Evolutionary conservation across 2,888 invertebrate genomes (phyloP).

Genomic region (Trachelus troglodyta): DNA sequence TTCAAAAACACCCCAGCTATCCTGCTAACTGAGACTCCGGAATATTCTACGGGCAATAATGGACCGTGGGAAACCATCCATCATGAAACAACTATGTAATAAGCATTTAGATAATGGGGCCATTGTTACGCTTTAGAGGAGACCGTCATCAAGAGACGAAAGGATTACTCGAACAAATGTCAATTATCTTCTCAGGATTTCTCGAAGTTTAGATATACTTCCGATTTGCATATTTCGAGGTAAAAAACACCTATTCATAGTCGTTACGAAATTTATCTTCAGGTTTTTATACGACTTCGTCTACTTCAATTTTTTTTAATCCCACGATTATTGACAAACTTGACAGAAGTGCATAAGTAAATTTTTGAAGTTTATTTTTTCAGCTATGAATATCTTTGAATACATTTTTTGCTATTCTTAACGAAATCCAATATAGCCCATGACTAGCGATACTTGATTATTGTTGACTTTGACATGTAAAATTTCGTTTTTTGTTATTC

Average conservation of each 20-base stretch:
- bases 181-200: constrained; percentile 17
- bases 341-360: not conserved
- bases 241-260: not conserved
- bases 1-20: constrained; percentile 11
- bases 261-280: not conserved
- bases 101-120: constrained; percentile 35
- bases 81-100: constrained; percentile 28
- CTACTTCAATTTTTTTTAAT: not conserved
- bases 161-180: constrained; percentile 27
- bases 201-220: not conserved
- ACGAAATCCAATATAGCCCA: not conserved
- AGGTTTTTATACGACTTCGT: not conserved
- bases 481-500: not conserved
- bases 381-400: not conserved
- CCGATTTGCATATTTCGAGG: not conserved
- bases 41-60: constrained; percentile 8
- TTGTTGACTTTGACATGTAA: not conserved
- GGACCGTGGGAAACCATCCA: constrained; percentile 35
- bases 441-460: not conserved
- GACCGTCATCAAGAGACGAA: constrained; percentile 21
- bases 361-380: not conserved
- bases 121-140: constrained; percentile 26
- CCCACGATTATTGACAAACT: not conserved
- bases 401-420: not conserved
- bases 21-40: not conserved